phyloP scores from a whole-genome alignment of 1,140 invertebrate species.

The Apocrypta bakeri region DNA sequence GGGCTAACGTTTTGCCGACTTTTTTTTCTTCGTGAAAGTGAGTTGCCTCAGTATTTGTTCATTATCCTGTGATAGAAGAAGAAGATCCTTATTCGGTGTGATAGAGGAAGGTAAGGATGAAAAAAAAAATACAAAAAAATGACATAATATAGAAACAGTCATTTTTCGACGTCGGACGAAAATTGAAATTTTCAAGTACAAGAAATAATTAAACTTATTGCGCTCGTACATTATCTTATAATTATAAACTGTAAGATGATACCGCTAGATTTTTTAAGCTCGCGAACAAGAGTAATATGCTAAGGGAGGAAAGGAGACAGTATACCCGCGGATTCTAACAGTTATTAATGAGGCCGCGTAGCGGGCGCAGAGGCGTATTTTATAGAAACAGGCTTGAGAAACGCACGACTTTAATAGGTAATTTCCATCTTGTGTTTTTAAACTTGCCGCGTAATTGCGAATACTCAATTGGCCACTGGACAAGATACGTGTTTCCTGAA shows the following conservation, averaged over 20 bases:
- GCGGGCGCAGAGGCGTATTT: constrained; percentile 27
- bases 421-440: constrained; percentile 66
- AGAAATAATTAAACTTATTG: not conserved
- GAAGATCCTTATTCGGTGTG: not conserved
- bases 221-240: not conserved
- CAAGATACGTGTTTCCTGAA: constrained; percentile 66
- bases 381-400: constrained; percentile 56
- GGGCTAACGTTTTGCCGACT: not conserved
- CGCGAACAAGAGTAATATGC: not conserved
- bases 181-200: not conserved
- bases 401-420: constrained; percentile 60
- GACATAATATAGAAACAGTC: too few species aligned
- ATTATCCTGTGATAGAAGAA: not conserved
- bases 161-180: not conserved
- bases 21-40: not conserved
- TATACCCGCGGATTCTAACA: constrained; percentile 38
- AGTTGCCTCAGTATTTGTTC: not conserved
- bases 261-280: constrained; percentile 14
- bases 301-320: constrained; percentile 18
- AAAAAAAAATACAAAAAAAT: too few species aligned
- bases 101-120: too few species aligned
- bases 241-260: constrained; percentile 21
- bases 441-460: constrained; percentile 67
- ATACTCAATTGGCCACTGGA: constrained; percentile 50
- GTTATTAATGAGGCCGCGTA: constrained; percentile 32